Conservation (phyloP, 2,888 invertebrate genomes). For the Plagodis dolabraria region DNA sequence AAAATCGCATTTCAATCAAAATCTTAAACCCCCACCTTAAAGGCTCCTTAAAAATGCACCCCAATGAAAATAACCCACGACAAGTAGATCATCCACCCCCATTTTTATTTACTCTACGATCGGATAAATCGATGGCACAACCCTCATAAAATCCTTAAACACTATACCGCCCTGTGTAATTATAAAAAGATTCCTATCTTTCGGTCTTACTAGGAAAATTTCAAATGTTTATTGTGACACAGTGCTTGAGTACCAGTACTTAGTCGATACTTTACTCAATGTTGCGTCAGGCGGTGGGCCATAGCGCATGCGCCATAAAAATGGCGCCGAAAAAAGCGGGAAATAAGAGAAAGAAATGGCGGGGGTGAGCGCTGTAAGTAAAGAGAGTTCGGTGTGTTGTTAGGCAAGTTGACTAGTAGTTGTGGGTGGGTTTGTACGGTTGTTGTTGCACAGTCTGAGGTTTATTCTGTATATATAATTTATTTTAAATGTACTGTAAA, state of each 20-base stretch:
- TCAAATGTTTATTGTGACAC: constrained; percentile 11
- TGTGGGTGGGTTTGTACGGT: constrained; percentile 33
- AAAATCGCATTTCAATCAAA: constrained; percentile 26
- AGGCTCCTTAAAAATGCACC: constrained; percentile 39
- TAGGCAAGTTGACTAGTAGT: constrained; percentile 34
- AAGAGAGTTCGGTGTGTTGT: constrained; percentile 60
- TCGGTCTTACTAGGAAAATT: neutral
- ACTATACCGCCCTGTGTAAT: constrained; percentile 2
- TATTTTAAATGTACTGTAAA: no score
- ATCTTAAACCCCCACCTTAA: constrained; percentile 20
- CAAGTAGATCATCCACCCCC: constrained; percentile 46
- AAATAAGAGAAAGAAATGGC: constrained; percentile 80
- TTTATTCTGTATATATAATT: no score
- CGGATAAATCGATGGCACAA: constrained; percentile 71
- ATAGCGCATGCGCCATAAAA: constrained; percentile 76
- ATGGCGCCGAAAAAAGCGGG: constrained; percentile 79
- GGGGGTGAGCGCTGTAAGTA: constrained; percentile 55
- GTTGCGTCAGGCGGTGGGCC: constrained; percentile 35
- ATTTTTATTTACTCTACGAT: constrained; percentile 67
- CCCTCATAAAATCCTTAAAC: constrained; percentile 9
- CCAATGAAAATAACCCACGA: constrained; percentile 37
- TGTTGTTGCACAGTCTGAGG: no score
- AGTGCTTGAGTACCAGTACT: constrained; percentile 4
- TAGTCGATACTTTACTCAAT: constrained; percentile 4
- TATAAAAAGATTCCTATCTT: constrained; percentile 2